Base-by-base conservation (phyloP, 2,888 invertebrate genomes). In the Trachelus troglodyta region DNA sequence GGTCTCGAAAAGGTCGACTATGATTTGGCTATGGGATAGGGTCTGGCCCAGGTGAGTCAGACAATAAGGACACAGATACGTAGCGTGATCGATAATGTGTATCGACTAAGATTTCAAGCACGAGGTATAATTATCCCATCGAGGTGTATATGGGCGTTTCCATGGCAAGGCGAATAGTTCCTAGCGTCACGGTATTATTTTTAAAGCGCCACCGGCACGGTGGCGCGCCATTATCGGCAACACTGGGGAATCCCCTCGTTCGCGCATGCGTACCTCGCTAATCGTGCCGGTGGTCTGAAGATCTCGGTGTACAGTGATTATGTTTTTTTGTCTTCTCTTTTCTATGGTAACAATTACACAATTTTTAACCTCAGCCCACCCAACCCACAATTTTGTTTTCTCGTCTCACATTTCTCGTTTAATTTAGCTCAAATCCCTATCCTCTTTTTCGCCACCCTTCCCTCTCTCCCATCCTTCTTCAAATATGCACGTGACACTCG, bases 131-230 rank as follows among this genome's bases (percentile, higher is more conserved):
- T 79, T 78, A 81, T 80, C 76, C 79, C 81, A 80, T 81, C 56
- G 33, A 31, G 23, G 31, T 35, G 76, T 31, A 75, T n/a, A 40
- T 76, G 77, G 34, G 77, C 69, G 75, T 73, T 40, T 78, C 77
- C 76, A 75, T 11, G 74, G 84, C 85, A 85, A 88, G 85, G 88
- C 88, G 87, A 83, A 89, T 89, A 90, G 90, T 90, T 90, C 90
- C 89, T 90, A 90, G 89, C 87, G 89, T 88, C 89, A 88, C 87
- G 90, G 90, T 90, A 90, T 90, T 90, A 90, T 88, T 87, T 89
- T 88, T 90, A 88, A 90, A 89, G 86, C 84, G 88, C 87, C 89
- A 87, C 87, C 83, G 89, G 56, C 56, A 56, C 56, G 56, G 23
- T 56, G 56, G 23, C 56, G 56, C 56, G 56, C 23, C 23, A 56